phyloP scores from a whole-genome alignment of 2,113 vertebrate genomes.

The Anoplopoma fimbria region DNA sequence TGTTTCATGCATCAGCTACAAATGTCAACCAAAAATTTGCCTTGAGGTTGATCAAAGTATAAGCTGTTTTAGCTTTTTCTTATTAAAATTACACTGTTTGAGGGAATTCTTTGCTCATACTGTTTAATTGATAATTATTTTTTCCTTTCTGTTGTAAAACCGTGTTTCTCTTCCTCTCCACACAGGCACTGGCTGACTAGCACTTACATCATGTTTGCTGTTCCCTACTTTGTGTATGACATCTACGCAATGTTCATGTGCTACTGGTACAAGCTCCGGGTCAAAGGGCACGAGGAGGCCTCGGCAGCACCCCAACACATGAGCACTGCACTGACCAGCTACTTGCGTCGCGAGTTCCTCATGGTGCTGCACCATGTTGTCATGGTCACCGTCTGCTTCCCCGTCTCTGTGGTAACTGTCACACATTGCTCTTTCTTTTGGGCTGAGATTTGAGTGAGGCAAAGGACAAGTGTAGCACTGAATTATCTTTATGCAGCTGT shows the following conservation, averaged over 20 bases:
- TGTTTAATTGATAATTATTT: background rate
- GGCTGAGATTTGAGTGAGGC: constrained; percentile 4
- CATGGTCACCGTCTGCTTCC: constrained; percentile 94
- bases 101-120: background rate
- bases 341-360: constrained; percentile 91
- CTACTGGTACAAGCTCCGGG: constrained; percentile 90
- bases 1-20: background rate
- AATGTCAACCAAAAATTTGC: background rate
- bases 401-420: constrained; percentile 90
- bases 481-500: background rate
- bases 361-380: constrained; percentile 93
- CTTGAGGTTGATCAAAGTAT: background rate
- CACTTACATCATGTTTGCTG: constrained; percentile 90
- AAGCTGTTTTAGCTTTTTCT: background rate
- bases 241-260: constrained; percentile 96
- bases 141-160: background rate
- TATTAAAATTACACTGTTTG: background rate
- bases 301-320: constrained; percentile 67
- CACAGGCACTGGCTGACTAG: constrained; percentile 92
- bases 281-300: constrained; percentile 89
- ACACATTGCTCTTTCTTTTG: constrained; percentile 34
- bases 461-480: background rate
- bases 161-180: background rate
- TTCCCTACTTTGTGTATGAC: constrained; percentile 94
- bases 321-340: constrained; percentile 82